Evolutionary conservation across 2,888 invertebrate genomes (phyloP).

Genomic region (Hypena proboscidalis): DNA sequence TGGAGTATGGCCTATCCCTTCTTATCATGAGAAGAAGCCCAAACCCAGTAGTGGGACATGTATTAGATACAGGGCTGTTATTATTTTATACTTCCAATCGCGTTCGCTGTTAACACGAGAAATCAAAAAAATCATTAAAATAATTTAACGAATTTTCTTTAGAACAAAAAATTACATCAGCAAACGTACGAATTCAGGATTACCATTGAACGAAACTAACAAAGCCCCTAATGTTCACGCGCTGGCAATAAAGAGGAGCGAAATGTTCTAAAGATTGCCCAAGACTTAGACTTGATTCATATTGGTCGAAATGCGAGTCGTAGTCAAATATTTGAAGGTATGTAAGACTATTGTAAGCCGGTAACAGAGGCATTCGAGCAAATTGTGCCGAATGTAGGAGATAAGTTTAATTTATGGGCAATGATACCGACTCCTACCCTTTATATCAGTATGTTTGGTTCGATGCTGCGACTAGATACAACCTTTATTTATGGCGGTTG

Average conservation of each 20-base stretch:
- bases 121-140: no score
- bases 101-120: no score
- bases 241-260: slow-evolving; percentile 27
- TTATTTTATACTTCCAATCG: no score
- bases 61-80: no score
- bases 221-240: slow-evolving; percentile 21
- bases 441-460: slow-evolving; percentile 73
- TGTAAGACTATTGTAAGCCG: slow-evolving; percentile 37
- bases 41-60: no score
- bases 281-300: slow-evolving; percentile 41
- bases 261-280: slow-evolving; percentile 25
- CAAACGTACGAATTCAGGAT: not conserved
- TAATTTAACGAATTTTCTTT: not conserved
- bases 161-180: not conserved
- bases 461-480: slow-evolving; percentile 66
- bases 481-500: slow-evolving; percentile 63
- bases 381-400: slow-evolving; percentile 71
- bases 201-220: slow-evolving; percentile 8
- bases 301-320: slow-evolving; percentile 39
- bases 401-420: slow-evolving; percentile 79
- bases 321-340: slow-evolving; percentile 36
- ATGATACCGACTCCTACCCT: slow-evolving; percentile 75
- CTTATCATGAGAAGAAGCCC: no score
- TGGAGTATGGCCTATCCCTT: no score
- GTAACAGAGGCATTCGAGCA: slow-evolving; percentile 55